Evolutionary conservation across 92 coral and sea anemone species (phyloP), one percentile per base, ranked within the genome.

Genomic region (Bergia puertoricense): DNA sequence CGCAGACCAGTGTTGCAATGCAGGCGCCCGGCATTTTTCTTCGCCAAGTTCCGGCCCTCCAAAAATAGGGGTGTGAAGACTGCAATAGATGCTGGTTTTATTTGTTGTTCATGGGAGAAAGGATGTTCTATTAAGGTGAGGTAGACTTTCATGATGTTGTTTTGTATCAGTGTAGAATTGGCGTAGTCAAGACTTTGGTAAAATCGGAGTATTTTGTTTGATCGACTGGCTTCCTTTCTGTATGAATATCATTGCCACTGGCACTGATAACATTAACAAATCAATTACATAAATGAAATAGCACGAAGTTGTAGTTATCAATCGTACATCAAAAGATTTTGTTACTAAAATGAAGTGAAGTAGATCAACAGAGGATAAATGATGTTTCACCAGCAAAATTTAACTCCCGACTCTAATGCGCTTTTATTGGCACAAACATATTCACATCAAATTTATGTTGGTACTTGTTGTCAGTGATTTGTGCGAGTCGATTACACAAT

Each of bases 51-150:
- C 86, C 86, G 62, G 76, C 86, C 36, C 22, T 65, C 9, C 20
- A 36, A 56, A 36, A 59, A n/a, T 38, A 66, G 76, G 86, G 86
- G 86, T 82, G 86, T 82, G 86, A 82, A 82, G n/a, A 20, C 48
- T 43, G 59, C 2, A 43, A 66, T 67, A 80, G 59, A 51, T 66
- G 75, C 41, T 65, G 57, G 57, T 67, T 66, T 65, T 82, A n/a
- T 82, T 15, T 67, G 76, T 48, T 44, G 41, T 38, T 59, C 20
- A 39, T 22, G 23, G 74, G 20, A 81, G 37, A 8, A 36, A 42
- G 59, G 57, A 6, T 13, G 39, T 66, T 22, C 8, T 7, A 65
- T 42, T 82, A 82, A 82, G 86, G 87, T 84, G 44, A 84, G 87
- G 44, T 51, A 56, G 16, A 5, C 10, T 74, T 30, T 20, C 6